Evolutionary conservation across 2,888 invertebrate genomes (phyloP), one percentile per base, ranked within the genome.

Genomic region (Beris morrisii): DNA sequence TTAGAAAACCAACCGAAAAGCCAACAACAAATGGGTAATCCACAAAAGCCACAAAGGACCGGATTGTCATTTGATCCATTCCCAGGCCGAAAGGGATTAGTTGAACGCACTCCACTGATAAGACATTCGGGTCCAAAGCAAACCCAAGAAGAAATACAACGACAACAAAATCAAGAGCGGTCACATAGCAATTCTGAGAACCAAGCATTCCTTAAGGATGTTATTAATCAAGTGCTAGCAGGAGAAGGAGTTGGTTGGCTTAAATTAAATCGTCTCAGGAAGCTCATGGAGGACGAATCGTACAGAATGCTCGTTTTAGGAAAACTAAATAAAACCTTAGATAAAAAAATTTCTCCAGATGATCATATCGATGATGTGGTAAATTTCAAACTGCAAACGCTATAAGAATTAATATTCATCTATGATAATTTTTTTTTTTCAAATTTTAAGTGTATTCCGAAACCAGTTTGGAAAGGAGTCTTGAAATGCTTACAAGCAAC

Each of bases 301-400:
- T 96, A 98, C 80, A 86, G 99, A 44, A 97, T 95, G 78, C 89
- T 99, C 82, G 93, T 97, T 46, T 88, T 99, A 56, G 93, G 93
- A 72, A 94, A 97, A 77, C 84, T 99, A 4, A 99, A 99, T 80
- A 90, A 92, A 74, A 96, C 96, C 61, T 85, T 97, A 65, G 96
- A 95, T 74, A 88, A 89, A 72, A 97, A 94, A 82, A 91, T 97
- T 67, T 92, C 95, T 59, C 94, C 95, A 0, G 95, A 95, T 77
- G 98, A 97, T 82, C 94, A 95, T 79, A 92, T 99, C 52, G 97
- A 97, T 75, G 98, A 99, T 84, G 93, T 97, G 83, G 97, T 97
- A 80, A 83, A 90, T 84, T 44, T 38, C 4, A 38, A 52, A 28
- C 7, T 38, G 6, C 32, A 22, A 22, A 22, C 22, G 22, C 38